Conservation (phyloP, 1,140 invertebrate species). For the Caerostris extrusa region DNA sequence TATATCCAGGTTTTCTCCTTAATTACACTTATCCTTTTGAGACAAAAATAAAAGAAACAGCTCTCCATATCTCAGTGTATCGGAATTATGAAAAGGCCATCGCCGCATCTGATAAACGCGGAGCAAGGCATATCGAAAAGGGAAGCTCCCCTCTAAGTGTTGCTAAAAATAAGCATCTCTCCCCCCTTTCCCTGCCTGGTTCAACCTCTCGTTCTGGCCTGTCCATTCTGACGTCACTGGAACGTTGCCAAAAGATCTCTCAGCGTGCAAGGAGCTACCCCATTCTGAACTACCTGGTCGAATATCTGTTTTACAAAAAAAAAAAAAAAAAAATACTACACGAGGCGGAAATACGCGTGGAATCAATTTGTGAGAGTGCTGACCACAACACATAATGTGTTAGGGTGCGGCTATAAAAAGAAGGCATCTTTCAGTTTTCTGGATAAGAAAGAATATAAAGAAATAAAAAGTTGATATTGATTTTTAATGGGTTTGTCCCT, state of each 20-base stretch:
- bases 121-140: not conserved
- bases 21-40: no score
- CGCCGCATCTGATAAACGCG: not conserved
- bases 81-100: not conserved
- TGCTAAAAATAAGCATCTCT: conserved; percentile 52
- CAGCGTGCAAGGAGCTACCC: not conserved
- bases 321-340: conserved; percentile 6
- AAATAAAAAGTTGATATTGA: conserved; percentile 5
- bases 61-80: not conserved
- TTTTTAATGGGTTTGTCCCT: conserved; percentile 61
- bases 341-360: conserved; percentile 8
- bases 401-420: conserved; percentile 34
- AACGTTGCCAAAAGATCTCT: conserved; percentile 49
- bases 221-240: conserved; percentile 70
- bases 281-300: conserved; percentile 36
- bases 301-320: not conserved
- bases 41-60: not conserved
- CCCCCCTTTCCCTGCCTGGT: not conserved
- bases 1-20: no score
- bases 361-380: conserved; percentile 68
- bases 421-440: not conserved
- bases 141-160: conserved; percentile 26
- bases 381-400: conserved; percentile 13
- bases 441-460: no score
- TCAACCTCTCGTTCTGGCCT: not conserved